Evolutionary conservation across 2,113 vertebrate species (phyloP), one percentile per base, ranked within the genome.

Genomic region (Apodemus speciosus): DNA sequence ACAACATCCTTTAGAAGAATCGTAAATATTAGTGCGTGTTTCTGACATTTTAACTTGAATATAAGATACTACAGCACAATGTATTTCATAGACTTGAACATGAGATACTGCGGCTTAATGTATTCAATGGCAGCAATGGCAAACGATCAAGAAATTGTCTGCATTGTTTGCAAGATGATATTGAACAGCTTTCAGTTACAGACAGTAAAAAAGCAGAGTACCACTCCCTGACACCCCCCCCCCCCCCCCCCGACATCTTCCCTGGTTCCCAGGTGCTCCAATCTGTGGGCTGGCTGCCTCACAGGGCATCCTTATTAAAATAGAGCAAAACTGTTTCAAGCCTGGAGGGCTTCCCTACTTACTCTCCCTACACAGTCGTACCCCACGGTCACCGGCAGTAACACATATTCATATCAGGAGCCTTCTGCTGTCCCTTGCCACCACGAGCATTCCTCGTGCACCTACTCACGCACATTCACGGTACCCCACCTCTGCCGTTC

Each of bases 51-150:
- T 98, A 64, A 62, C 79, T 43, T 15, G 7, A 83, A 16, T 9
- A 23, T 72, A 21, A n/a, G 35, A n/a, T 72, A 40, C 38, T 23
- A 23, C 38, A 40, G 9, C 71, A 25, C 43, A 72, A n/a, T 69
- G 15, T 69, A n/a, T 35, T 69, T 38, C 38, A 38, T 71, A 71
- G 98, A 75, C 72, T 46, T 75, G 23, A 75, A 27, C 4, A 2
- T 32, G 58, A 81, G 23, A 18, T 64, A 20, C 80, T 64, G 15
- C 38, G 43, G 9, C 80, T 64, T 43, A 46, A 98, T 99, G 99
- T 99, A 99, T 99, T 99, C 99, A 99, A 99, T 98, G 98, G 98
- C 97, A 98, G 98, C 98, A 98, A 98, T 98, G 98, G 99, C 99
- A 99, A 99, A 99, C 98, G 98, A 98, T 99, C 97, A 98, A 99